Evolutionary conservation across 2,888 invertebrate species (phyloP).

Genomic region (Amiota minor): DNA sequence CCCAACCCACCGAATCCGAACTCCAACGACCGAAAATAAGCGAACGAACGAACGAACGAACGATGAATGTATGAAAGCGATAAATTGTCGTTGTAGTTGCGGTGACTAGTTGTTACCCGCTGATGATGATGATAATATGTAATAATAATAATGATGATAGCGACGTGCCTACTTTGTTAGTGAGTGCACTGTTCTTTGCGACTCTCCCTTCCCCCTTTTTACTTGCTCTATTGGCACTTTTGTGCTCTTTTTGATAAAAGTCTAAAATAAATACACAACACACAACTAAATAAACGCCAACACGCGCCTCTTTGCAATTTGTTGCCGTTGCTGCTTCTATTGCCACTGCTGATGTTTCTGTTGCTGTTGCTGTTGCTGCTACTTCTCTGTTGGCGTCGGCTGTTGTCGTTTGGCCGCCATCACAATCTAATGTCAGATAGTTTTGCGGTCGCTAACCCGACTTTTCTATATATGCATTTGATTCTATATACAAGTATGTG

Average conservation of each 20-base stretch:
- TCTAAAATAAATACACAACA: background rate
- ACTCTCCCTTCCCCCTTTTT: background rate
- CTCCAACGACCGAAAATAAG: background rate
- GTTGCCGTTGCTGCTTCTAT: slow-evolving; percentile 6
- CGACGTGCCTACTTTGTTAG: slow-evolving; percentile 26
- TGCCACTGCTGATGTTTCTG: slow-evolving; percentile 18
- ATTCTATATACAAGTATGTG: slow-evolving; percentile 35
- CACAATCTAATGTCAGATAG: slow-evolving; percentile 74
- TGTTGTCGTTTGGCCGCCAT: slow-evolving; percentile 73
- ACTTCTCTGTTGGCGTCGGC: slow-evolving; percentile 64
- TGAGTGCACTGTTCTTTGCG: background rate
- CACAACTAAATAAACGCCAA: slow-evolving; percentile 28
- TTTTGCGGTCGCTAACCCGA: slow-evolving; percentile 74
- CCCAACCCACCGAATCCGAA: no score
- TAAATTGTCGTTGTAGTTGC: slow-evolving; percentile 18
- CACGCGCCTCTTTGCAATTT: slow-evolving; percentile 16
- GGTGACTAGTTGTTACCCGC: background rate
- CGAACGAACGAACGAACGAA: slow-evolving; percentile 9
- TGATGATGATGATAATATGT: background rate
- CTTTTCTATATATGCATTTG: slow-evolving; percentile 30
- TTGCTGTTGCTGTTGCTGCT: background rate
- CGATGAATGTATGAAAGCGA: slow-evolving; percentile 20
- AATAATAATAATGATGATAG: background rate
- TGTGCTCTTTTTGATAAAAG: slow-evolving; percentile 23
- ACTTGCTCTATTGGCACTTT: background rate